Conservation (phyloP, 2,797 vertebrate genomes). For the Nothura maculosa region DNA sequence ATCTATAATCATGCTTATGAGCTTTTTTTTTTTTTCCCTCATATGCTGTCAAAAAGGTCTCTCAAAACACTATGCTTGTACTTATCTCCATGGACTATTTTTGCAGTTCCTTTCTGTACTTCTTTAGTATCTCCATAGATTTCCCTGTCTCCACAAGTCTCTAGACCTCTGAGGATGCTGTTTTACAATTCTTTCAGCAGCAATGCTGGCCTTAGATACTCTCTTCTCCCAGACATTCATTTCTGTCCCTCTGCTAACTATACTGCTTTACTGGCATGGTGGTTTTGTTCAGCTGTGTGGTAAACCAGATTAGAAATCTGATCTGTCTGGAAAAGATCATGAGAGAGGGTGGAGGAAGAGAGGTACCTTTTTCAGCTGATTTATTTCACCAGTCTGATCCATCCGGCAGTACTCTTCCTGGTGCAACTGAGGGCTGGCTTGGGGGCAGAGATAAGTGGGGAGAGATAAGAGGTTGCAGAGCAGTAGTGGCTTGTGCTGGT, state of each 20-base stretch:
- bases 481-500: background rate
- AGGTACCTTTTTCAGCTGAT: background rate
- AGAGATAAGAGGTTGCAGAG: rapidly evolving
- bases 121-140: constrained; percentile 13
- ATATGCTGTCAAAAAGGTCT: constrained; percentile 25
- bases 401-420: background rate
- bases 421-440: background rate
- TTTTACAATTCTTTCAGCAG: constrained; percentile 45
- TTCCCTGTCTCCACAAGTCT: constrained; percentile 35
- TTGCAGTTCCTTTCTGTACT: constrained; percentile 35
- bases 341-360: background rate
- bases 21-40: background rate
- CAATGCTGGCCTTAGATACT: constrained; percentile 18
- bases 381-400: background rate
- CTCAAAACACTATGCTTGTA: constrained; percentile 25
- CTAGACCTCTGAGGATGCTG: background rate
- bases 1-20: constrained; percentile 20
- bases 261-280: background rate
- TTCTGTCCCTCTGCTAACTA: constrained; percentile 26
- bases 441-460: background rate
- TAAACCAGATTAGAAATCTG: constrained; percentile 36
- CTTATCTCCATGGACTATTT: constrained; percentile 34
- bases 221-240: background rate
- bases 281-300: constrained; percentile 23
- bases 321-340: constrained; percentile 28